phyloP scores from a whole-genome alignment of 2,888 invertebrate species.

The Himalopsyche anomala region DNA sequence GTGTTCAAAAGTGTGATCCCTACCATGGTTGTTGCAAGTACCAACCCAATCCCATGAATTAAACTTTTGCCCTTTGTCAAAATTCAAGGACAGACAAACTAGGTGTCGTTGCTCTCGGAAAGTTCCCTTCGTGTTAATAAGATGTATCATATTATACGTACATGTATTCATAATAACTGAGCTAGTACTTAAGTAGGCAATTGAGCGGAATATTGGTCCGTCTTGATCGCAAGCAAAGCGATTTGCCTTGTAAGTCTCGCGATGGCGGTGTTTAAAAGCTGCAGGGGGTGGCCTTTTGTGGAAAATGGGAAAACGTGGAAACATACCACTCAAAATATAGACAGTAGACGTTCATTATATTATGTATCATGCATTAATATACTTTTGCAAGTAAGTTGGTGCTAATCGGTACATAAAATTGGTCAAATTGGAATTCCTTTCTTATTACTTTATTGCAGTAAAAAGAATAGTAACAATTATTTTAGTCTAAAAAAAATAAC shows the following conservation, averaged over 20 bases:
- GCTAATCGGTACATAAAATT: no score
- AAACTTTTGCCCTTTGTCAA: background rate
- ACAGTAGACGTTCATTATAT: background rate
- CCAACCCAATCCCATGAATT: no score
- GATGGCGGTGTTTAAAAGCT: background rate
- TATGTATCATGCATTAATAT: background rate
- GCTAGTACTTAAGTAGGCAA: constrained; percentile 1
- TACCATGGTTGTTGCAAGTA: no score
- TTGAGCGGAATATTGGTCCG: background rate
- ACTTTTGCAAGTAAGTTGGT: no score
- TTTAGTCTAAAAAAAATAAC: no score
- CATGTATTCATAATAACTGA: background rate
- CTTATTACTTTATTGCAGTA: no score
- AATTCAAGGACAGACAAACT: background rate
- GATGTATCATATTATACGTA: background rate
- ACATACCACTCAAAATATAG: background rate
- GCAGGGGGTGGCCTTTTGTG: background rate
- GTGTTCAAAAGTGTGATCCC: no score
- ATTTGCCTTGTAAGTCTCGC: constrained; percentile 9
- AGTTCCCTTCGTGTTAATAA: background rate
- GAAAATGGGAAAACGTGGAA: background rate
- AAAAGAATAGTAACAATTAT: no score
- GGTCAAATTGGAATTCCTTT: no score
- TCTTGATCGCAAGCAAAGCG: constrained; percentile 1
- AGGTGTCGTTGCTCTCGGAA: background rate